A percentile compares a stretch with the other conserved stretches of the same genome.
Conservation (phyloP, 2,888 invertebrate species). For the Drosophila sordidula region DNA sequence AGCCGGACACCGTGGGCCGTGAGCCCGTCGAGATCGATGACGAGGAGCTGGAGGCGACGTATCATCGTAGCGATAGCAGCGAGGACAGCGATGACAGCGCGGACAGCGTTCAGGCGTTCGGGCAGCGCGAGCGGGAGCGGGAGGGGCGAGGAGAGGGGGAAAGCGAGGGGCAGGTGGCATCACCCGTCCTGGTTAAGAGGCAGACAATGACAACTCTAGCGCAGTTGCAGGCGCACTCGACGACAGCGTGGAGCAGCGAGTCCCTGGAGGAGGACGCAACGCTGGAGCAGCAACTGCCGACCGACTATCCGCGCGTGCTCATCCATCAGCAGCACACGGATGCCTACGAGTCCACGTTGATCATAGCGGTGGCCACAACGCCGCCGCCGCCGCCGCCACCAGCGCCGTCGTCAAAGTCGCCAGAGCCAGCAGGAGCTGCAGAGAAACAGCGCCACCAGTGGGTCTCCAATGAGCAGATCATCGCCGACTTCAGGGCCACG, state of each 20-base stretch:
- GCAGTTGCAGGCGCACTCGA: constrained; percentile 33
- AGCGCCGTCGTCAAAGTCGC: too few relatives aligned
- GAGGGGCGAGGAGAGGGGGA: neutral
- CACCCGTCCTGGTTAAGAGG: constrained; percentile 26
- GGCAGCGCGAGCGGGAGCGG: constrained; percentile 10
- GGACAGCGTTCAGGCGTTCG: constrained; percentile 45
- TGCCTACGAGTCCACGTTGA: constrained; percentile 81
- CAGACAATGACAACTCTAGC: constrained; percentile 50
- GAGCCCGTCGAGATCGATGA: constrained; percentile 62
- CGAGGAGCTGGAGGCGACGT: constrained; percentile 62
- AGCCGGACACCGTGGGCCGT: constrained; percentile 47
- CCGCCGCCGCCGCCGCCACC: constrained; percentile 45
- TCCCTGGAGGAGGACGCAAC: constrained; percentile 61
- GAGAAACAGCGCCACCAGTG: constrained; percentile 48
- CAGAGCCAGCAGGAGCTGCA: neutral
- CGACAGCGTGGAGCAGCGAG: constrained; percentile 79
- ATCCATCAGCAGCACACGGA: constrained; percentile 83
- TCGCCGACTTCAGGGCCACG: constrained; percentile 62
- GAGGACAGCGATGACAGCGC: constrained; percentile 34
- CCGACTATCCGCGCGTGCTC: constrained; percentile 79
- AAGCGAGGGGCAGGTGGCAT: neutral
- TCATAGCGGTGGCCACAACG: constrained; percentile 80
- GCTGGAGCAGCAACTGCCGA: constrained; percentile 26
- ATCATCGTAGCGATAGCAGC: constrained; percentile 62
- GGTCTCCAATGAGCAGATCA: constrained; percentile 75